Evolutionary conservation across 2,888 invertebrate genomes (phyloP).

Genomic region (Chirona hameri): DNA sequence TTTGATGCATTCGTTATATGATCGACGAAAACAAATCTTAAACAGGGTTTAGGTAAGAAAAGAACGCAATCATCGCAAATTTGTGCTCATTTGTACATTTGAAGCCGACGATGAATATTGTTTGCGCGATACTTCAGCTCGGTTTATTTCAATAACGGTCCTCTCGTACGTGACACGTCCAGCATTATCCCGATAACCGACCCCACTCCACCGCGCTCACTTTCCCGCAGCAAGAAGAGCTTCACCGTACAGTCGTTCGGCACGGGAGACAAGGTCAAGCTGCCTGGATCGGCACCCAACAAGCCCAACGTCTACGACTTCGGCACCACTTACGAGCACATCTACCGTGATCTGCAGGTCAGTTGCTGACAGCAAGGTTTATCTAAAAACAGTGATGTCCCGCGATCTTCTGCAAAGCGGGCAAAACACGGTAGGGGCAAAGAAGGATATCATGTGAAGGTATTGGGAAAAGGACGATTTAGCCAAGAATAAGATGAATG

Average conservation of each 20-base stretch:
- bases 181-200: too few species aligned
- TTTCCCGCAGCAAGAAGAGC: constrained; percentile 78
- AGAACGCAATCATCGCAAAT: background rate
- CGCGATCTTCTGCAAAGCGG: too few species aligned
- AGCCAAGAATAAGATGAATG: too few species aligned
- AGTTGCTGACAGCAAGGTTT: constrained; percentile 40
- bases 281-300: constrained; percentile 90
- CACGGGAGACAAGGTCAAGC: constrained; percentile 90
- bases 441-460: too few species aligned
- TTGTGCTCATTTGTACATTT: background rate
- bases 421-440: too few species aligned
- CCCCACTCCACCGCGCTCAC: background rate
- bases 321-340: constrained; percentile 89
- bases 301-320: constrained; percentile 95
- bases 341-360: constrained; percentile 80
- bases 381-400: too few species aligned
- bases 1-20: too few species aligned
- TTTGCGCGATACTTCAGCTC: too few species aligned
- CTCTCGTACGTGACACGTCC: background rate
- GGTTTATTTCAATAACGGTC: background rate
- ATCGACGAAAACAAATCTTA: too few species aligned
- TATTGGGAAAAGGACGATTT: too few species aligned
- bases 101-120: too few species aligned
- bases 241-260: constrained; percentile 92
- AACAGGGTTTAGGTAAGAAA: too few species aligned